A percentile compares a stretch with the other conserved stretches of the same genome.
These are phyloP conservation scores for Thera britannica DNA, from an alignment of 2,888 invertebrate genomes.

Conservation along the genomic window DNA sequence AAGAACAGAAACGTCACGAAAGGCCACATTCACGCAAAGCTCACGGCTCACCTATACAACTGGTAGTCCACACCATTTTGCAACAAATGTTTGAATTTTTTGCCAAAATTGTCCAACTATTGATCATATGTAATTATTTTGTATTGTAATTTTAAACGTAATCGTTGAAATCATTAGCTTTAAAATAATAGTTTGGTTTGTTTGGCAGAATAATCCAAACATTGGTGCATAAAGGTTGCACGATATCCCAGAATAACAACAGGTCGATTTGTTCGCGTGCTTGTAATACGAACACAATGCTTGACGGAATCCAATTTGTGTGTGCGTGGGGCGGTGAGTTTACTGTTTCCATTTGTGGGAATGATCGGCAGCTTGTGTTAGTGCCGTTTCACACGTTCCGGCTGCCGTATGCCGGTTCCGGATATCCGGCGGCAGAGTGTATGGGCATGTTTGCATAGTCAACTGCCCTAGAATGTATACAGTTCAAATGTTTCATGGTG, in stretches of 20 bases:
- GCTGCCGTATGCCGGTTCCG: too few species aligned
- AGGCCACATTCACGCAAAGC: constrained; percentile 60
- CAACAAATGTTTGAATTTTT: constrained; percentile 18
- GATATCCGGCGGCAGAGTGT: too few species aligned
- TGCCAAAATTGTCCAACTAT: neutral
- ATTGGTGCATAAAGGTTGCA: constrained; percentile 9
- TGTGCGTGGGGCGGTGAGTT: constrained; percentile 15
- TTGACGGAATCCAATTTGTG: constrained; percentile 34
- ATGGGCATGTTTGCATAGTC: too few species aligned
- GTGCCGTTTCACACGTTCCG: too few species aligned
- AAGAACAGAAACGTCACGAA: constrained; percentile 54
- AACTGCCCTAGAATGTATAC: too few species aligned
- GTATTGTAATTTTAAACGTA: too few species aligned
- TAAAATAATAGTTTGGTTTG: too few species aligned
- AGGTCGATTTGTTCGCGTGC: constrained; percentile 46
- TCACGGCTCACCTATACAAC: constrained; percentile 36
- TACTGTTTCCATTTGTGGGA: constrained; percentile 14
- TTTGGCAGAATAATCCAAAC: constrained; percentile 11
- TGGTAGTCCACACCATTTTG: constrained; percentile 1
- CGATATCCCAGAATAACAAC: constrained; percentile 24
- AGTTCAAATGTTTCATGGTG: too few species aligned
- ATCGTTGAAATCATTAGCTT: too few species aligned
- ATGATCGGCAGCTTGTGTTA: constrained; percentile 19
- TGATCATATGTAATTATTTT: too few species aligned
- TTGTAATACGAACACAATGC: constrained; percentile 69